These are phyloP conservation scores for Thysanoteuthis rhombus DNA, from an alignment of 2,888 invertebrate species.

Conservation along the genomic window DNA sequence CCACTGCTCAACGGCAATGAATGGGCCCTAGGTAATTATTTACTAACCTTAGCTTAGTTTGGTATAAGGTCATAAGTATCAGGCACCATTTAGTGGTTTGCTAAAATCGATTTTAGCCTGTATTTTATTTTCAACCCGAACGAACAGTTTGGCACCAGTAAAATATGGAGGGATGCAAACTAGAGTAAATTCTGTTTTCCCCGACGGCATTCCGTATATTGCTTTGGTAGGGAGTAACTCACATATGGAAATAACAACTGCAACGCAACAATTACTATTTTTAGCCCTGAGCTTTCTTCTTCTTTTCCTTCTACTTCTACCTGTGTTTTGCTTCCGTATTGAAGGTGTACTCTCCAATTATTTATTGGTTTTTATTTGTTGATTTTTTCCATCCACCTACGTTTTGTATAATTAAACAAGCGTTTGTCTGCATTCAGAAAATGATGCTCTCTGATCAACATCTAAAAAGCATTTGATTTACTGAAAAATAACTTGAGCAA, in stretches of 20 bases:
- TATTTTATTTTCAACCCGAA: neutral
- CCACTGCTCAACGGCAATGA: no score
- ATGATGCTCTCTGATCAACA: neutral
- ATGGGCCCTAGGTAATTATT: no score
- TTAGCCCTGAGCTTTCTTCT: neutral
- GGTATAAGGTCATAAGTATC: no score
- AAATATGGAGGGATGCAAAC: neutral
- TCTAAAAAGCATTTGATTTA: neutral
- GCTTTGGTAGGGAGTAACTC: neutral
- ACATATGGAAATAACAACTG: neutral
- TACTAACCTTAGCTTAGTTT: no score
- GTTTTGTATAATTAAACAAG: neutral
- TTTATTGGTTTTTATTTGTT: neutral
- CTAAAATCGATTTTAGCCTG: neutral
- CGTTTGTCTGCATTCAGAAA: neutral
- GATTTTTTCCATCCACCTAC: neutral
- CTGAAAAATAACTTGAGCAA: neutral
- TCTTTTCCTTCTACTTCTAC: no score
- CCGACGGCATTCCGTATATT: neutral
- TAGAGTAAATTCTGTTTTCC: neutral
- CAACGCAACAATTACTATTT: neutral
- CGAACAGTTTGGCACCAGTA: neutral
- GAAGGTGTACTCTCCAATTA: neutral
- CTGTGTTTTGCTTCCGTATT: neutral
- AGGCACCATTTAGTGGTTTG: no score